phyloP scores from a whole-genome alignment of 2,888 invertebrate species.

The Heliconius aoede region DNA sequence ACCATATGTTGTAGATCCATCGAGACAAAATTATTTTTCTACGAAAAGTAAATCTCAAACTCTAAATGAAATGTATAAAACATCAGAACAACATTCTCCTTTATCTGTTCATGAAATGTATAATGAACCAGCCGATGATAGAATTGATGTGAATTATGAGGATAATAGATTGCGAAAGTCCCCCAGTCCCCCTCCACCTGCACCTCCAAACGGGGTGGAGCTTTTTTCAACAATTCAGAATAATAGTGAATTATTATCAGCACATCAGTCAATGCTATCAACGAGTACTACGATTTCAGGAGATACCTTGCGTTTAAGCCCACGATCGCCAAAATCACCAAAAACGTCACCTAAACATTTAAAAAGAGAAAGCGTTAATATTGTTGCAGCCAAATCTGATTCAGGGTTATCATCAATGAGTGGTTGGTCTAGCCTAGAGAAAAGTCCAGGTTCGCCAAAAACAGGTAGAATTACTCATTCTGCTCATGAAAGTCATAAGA shows the following conservation, averaged over 20 bases:
- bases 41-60: slow-evolving; percentile 68
- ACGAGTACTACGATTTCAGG: slow-evolving; percentile 61
- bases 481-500: slow-evolving; percentile 73
- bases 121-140: slow-evolving; percentile 79
- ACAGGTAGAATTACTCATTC: slow-evolving; percentile 74
- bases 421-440: slow-evolving; percentile 93
- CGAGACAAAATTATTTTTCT: slow-evolving; percentile 71
- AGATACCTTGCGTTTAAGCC: slow-evolving; percentile 85
- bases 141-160: slow-evolving; percentile 77
- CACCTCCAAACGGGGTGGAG: slow-evolving; percentile 87
- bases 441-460: slow-evolving; percentile 92
- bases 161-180: slow-evolving; percentile 80
- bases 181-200: slow-evolving; percentile 92
- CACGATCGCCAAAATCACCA: slow-evolving; percentile 89
- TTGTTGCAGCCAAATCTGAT: slow-evolving; percentile 91
- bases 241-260: slow-evolving; percentile 61
- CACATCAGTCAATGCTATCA: slow-evolving; percentile 67
- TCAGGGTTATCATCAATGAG: slow-evolving; percentile 94
- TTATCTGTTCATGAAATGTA: slow-evolving; percentile 86
- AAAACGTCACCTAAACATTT: slow-evolving; percentile 88
- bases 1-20: slow-evolving; percentile 77
- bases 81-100: slow-evolving; percentile 84
- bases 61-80: slow-evolving; percentile 81
- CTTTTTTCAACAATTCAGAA: slow-evolving; percentile 76
- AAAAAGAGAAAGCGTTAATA: slow-evolving; percentile 84